These are phyloP conservation scores for Percopsis omiscomaycus DNA, from an alignment of 2,797 vertebrate genomes.

Conservation along the genomic window DNA sequence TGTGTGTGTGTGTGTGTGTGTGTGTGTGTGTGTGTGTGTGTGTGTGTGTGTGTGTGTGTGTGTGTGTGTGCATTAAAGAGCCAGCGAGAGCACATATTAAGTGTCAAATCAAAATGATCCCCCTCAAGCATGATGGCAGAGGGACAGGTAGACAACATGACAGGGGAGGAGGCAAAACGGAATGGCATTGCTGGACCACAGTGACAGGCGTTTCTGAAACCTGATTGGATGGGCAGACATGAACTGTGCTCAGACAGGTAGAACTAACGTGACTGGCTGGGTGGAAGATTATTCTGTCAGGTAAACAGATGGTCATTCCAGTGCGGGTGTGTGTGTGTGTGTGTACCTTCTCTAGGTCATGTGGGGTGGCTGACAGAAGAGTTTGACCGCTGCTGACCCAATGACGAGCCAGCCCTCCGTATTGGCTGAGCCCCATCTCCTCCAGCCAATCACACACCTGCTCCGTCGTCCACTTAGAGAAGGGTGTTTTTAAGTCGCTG, in stretches of 20 bases:
- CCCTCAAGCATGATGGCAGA: too few relatives aligned
- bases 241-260: conserved; percentile 45
- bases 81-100: too few relatives aligned
- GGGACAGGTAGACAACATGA: too few relatives aligned
- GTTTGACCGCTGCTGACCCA: conserved; percentile 91
- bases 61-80: background rate
- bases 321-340: conserved; percentile 8
- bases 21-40: background rate
- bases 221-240: conserved; percentile 22
- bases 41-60: background rate
- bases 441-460: conserved; percentile 93
- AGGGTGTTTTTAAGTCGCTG: conserved; percentile 86
- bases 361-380: conserved; percentile 84
- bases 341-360: conserved; percentile 93
- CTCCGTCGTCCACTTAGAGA: conserved; percentile 91
- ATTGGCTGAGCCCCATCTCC: conserved; percentile 90
- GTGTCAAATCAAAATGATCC: too few relatives aligned
- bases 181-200: too few relatives aligned
- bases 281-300: conserved; percentile 12
- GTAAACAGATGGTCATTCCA: background rate
- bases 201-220: conserved; percentile 37
- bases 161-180: too few relatives aligned
- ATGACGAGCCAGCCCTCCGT: conserved; percentile 83
- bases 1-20: too few relatives aligned
- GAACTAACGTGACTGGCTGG: conserved; percentile 29